Percentiles rank a stretch among this genome's conserved stretches.
These are phyloP conservation scores for Cephus pygmeus DNA, from an alignment of 2,888 invertebrate genomes.

Conservation along the genomic window DNA sequence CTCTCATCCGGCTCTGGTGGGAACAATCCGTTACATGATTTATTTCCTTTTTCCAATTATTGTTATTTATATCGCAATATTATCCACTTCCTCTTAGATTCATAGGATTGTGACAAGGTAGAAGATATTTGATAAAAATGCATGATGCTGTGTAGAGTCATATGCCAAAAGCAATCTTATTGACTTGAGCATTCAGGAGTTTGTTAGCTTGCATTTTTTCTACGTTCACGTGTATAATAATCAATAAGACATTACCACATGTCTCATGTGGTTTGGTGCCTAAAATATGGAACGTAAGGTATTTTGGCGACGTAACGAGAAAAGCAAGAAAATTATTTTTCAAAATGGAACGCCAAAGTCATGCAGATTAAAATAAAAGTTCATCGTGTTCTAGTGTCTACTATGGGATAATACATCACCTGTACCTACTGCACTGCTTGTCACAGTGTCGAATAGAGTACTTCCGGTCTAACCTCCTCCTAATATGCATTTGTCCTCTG, in stretches of 20 bases:
- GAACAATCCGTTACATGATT: conserved; percentile 9
- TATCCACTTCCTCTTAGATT: background rate
- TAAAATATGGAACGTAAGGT: background rate
- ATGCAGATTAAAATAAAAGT: background rate
- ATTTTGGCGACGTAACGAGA: background rate
- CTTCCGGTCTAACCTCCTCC: background rate
- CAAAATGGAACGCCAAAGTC: background rate
- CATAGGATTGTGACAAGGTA: background rate
- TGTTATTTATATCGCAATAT: background rate
- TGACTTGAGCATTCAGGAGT: background rate
- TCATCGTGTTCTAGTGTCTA: background rate
- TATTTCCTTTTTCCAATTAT: background rate
- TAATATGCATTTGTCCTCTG: background rate
- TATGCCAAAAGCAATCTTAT: background rate
- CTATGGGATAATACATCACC: background rate
- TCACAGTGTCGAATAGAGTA: background rate
- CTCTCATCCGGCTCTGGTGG: conserved; percentile 68
- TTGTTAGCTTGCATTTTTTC: background rate
- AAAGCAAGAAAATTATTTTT: background rate
- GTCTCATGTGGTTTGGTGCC: background rate
- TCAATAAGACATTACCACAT: background rate
- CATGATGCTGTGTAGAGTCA: background rate
- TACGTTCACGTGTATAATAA: background rate
- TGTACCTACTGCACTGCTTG: background rate
- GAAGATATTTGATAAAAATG: background rate